These are phyloP conservation scores for Esox niger DNA, from an alignment of 2,113 vertebrate genomes.

Conservation along the genomic window DNA sequence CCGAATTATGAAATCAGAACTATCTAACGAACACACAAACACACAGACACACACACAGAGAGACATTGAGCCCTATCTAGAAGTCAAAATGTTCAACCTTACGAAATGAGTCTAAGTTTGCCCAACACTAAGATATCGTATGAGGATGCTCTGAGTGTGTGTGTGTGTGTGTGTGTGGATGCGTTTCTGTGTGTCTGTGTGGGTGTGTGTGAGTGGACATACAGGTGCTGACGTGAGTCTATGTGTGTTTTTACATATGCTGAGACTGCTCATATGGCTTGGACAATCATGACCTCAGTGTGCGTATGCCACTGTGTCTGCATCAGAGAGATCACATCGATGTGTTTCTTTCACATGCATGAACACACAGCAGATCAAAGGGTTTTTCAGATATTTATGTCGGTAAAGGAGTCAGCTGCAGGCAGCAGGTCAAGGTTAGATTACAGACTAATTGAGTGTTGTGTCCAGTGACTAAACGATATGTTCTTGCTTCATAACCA, in stretches of 20 bases:
- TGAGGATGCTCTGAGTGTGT: neutral
- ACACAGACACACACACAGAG: neutral
- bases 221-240: too few species aligned
- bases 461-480: too few species aligned
- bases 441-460: neutral
- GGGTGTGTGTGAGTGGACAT: too few species aligned
- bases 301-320: conserved; percentile 37
- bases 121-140: neutral
- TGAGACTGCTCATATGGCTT: conserved; percentile 39
- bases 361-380: too few species aligned
- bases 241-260: conserved; percentile 23
- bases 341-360: too few species aligned
- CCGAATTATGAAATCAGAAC: neutral
- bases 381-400: neutral
- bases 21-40: neutral
- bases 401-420: neutral
- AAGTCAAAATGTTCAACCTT: too few species aligned
- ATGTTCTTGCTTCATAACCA: too few species aligned
- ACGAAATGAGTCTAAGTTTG: conserved; percentile 47
- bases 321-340: neutral
- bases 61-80: neutral
- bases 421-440: neutral
- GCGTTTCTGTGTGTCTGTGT: too few species aligned
- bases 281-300: conserved; percentile 39
- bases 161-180: too few species aligned